Evolutionary conservation across 2,113 vertebrate species (phyloP).

Genomic region (Actenoides hombroni): DNA sequence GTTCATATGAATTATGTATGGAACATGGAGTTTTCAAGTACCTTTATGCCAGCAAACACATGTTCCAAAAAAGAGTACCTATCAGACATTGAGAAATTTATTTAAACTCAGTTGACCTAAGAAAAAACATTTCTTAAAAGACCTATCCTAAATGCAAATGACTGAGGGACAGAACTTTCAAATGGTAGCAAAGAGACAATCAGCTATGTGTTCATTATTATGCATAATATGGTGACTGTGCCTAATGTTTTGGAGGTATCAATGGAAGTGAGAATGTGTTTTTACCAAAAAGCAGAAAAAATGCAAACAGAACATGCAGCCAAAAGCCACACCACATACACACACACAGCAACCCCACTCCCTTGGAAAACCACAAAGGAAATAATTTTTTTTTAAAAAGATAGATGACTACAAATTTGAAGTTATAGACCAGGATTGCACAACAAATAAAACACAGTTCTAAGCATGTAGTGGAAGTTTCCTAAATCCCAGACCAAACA

Average conservation of each 20-base stretch:
- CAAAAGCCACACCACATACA: fast-evolving
- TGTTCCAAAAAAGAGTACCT: background rate
- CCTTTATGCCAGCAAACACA: background rate
- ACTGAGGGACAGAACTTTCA: background rate
- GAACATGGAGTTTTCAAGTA: background rate
- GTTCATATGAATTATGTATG: background rate
- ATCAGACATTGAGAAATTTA: background rate
- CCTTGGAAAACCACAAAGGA: background rate
- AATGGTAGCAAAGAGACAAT: background rate
- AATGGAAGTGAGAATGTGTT: background rate
- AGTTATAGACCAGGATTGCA: background rate
- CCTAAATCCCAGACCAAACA: background rate
- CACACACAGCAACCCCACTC: background rate
- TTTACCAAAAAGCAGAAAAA: background rate
- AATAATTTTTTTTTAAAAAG: background rate
- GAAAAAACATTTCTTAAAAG: background rate
- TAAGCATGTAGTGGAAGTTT: background rate
- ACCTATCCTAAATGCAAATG: background rate
- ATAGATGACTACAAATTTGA: background rate
- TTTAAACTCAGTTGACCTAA: background rate
- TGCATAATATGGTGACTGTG: background rate
- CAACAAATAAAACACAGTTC: background rate
- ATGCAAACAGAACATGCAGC: background rate
- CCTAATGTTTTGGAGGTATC: background rate
- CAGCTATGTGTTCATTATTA: background rate